Conservation (phyloP, 2,888 invertebrate genomes). For the Eueremaeus valkanovi region DNA sequence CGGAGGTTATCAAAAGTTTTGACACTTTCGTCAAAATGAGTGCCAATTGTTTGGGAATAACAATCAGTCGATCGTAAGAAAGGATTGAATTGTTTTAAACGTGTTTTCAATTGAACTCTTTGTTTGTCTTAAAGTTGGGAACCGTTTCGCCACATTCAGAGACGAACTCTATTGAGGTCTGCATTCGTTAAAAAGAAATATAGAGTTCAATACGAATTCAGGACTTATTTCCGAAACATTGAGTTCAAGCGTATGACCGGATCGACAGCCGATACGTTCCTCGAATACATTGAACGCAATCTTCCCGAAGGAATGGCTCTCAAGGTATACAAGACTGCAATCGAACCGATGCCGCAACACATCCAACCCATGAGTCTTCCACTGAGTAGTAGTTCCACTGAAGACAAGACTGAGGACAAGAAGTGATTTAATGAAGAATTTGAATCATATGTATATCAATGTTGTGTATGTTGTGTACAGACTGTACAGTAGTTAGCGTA, state of each 20-base stretch:
- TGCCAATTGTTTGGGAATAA: conserved; percentile 73
- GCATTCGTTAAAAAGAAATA: conserved; percentile 90
- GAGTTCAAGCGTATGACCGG: conserved; percentile 79
- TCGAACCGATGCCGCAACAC: conserved; percentile 47
- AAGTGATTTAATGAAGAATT: no score
- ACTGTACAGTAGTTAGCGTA: no score
- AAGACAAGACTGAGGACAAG: no score
- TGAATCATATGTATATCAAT: no score
- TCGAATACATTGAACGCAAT: conserved; percentile 94
- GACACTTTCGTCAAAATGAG: conserved; percentile 75
- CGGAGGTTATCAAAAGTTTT: conserved; percentile 81
- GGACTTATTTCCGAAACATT: conserved; percentile 83
- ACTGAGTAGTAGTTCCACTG: not conserved
- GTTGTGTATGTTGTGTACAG: no score
- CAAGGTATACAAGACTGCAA: conserved; percentile 58
- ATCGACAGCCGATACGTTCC: conserved; percentile 87
- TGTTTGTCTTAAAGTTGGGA: conserved; percentile 63
- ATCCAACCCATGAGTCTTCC: not conserved
- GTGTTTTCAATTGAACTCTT: not conserved
- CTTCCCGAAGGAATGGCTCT: conserved; percentile 95
- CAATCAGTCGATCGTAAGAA: conserved; percentile 59
- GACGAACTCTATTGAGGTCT: conserved; percentile 76
- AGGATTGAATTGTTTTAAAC: conserved; percentile 10
- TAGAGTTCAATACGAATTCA: conserved; percentile 87
- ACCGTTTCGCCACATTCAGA: conserved; percentile 66